These are phyloP conservation scores for Falco rusticolus DNA, from an alignment of 2,797 vertebrate species.

Conservation along the genomic window DNA sequence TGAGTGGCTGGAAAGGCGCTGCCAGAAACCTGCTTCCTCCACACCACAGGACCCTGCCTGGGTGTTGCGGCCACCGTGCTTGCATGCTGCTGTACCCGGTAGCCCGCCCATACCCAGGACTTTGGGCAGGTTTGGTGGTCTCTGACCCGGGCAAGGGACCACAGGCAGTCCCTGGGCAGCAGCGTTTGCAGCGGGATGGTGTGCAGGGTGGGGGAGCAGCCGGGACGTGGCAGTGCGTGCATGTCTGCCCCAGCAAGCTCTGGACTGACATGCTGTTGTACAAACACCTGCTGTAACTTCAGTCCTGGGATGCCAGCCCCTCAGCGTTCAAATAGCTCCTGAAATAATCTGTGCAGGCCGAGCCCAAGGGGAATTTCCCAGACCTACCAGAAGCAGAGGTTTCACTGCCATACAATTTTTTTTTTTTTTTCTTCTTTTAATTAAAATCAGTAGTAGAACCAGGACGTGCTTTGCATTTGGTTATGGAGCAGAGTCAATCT, in stretches of 20 bases:
- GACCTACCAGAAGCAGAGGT: not conserved
- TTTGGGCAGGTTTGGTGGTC: not conserved
- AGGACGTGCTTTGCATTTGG: not conserved
- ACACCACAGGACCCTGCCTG: not conserved
- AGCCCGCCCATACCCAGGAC: fast-evolving
- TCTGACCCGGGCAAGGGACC: not conserved
- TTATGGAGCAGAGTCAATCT: fast-evolving
- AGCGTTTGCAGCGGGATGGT: fast-evolving
- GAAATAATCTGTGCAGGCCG: not conserved
- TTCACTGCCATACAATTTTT: not conserved
- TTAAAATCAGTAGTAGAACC: not conserved
- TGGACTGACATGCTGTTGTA: fast-evolving
- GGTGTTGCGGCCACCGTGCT: fast-evolving
- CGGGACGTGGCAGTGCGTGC: fast-evolving
- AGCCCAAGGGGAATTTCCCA: not conserved
- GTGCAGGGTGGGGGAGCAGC: not conserved
- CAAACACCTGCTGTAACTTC: not conserved
- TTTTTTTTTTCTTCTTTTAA: not conserved
- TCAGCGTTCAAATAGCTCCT: not conserved
- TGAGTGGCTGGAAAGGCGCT: fast-evolving
- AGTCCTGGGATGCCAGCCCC: not conserved
- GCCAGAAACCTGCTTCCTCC: not conserved
- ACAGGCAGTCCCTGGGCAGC: fast-evolving
- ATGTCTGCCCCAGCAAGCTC: fast-evolving
- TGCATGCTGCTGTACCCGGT: fast-evolving